Evolutionary conservation across 1,140 invertebrate species (phyloP).

Genomic region (Brachionus plicatilis): DNA sequence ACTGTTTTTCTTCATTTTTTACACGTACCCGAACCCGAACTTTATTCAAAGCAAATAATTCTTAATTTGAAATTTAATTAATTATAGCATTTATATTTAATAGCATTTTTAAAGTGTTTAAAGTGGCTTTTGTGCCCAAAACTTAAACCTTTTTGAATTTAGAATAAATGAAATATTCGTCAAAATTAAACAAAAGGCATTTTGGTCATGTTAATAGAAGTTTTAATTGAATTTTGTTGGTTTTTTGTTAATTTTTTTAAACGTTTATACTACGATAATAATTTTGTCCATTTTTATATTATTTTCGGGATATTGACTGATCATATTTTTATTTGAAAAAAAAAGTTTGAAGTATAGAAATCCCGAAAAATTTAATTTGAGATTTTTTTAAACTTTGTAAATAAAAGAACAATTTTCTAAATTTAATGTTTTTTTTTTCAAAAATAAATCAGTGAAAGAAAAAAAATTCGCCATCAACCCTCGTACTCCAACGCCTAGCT

Average conservation of each 20-base stretch:
- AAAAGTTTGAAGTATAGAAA: neutral
- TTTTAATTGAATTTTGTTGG: neutral
- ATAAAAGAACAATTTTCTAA: neutral
- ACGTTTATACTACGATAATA: neutral
- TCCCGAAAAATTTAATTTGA: neutral
- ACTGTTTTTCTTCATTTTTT: too few species aligned
- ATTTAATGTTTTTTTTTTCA: neutral
- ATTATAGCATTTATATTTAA: neutral
- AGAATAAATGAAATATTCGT: neutral
- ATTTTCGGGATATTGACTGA: neutral
- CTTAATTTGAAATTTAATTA: too few species aligned
- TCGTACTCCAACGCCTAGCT: neutral
- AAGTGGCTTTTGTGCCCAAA: neutral
- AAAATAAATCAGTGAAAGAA: neutral
- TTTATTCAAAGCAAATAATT: too few species aligned
- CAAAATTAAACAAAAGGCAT: conserved; percentile 25
- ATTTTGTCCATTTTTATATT: neutral
- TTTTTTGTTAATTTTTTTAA: neutral
- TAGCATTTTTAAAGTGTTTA: conserved; percentile 30
- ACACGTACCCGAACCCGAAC: too few species aligned
- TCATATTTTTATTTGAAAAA: neutral
- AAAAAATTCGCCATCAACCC: neutral
- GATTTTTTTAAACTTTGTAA: neutral
- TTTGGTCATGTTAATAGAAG: neutral
- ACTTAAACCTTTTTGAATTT: conserved; percentile 11